phyloP scores from a whole-genome alignment of 2,113 vertebrate species.

The pig (Sus scrofa) region T2T-Sscrofa CM000813.6:19550501-19551000 shows the following conservation, averaged over 20 bases:
- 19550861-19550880: slow-evolving; percentile 36
- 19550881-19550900: slow-evolving; percentile 49
- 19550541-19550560: too few relatives aligned
- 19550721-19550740: not conserved
- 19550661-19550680: slow-evolving; percentile 67
- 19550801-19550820: slow-evolving; percentile 71
- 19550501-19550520: too few relatives aligned
- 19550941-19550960: slow-evolving; percentile 57
- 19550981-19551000: not conserved
- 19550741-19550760: slow-evolving; percentile 55
- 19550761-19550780: slow-evolving; percentile 55
- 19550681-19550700: slow-evolving; percentile 66
- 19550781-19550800: slow-evolving; percentile 45
- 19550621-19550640: slow-evolving; percentile 78
- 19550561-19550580: too few relatives aligned
- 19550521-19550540: too few relatives aligned
- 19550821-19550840: slow-evolving; percentile 60
- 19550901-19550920: slow-evolving; percentile 11
- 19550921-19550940: slow-evolving; percentile 44
- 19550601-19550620: slow-evolving; percentile 59
- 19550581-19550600: too few relatives aligned
- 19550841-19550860: slow-evolving; percentile 61
- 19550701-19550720: slow-evolving; percentile 16
- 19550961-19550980: slow-evolving; percentile 32
- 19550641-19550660: slow-evolving; percentile 78